Evolutionary conservation across 2,888 invertebrate species (phyloP).

Genomic region (Anticlea derivata): DNA sequence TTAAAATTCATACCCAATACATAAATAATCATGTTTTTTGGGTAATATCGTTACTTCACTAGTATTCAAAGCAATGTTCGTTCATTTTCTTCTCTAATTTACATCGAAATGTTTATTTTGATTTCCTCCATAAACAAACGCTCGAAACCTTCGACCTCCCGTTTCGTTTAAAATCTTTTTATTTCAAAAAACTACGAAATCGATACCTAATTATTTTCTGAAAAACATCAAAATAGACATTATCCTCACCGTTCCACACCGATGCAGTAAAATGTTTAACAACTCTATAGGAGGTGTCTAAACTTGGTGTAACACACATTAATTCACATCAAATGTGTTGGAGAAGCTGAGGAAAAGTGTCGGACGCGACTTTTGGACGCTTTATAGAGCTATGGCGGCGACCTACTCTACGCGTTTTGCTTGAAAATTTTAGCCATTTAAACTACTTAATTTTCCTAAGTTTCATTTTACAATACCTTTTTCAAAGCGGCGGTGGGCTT

Average conservation of each 20-base stretch:
- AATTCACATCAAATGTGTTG: constrained; percentile 27
- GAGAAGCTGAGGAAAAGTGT: constrained; percentile 1
- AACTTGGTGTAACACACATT: constrained; percentile 38
- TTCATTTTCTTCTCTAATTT: background rate
- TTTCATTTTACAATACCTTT: too few species aligned
- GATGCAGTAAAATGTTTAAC: constrained; percentile 40
- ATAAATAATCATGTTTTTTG: too few species aligned
- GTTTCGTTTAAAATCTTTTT: constrained; percentile 11
- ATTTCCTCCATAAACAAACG: constrained; percentile 4
- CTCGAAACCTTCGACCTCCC: constrained; percentile 9
- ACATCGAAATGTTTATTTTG: constrained; percentile 2
- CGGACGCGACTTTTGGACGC: constrained; percentile 20
- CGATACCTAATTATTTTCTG: constrained; percentile 27
- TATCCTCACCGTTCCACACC: constrained; percentile 5
- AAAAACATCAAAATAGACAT: constrained; percentile 17
- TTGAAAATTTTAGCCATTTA: too few species aligned
- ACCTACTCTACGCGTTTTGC: too few species aligned
- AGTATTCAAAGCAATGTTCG: background rate
- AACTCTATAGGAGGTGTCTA: constrained; percentile 42
- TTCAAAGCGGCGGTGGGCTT: too few species aligned
- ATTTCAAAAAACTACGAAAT: constrained; percentile 11
- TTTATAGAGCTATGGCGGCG: too few species aligned
- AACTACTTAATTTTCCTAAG: too few species aligned
- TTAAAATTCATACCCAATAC: too few species aligned
- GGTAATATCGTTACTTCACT: too few species aligned